Conservation (phyloP, 2,888 invertebrate species). For the Tetragnatha montana region DNA sequence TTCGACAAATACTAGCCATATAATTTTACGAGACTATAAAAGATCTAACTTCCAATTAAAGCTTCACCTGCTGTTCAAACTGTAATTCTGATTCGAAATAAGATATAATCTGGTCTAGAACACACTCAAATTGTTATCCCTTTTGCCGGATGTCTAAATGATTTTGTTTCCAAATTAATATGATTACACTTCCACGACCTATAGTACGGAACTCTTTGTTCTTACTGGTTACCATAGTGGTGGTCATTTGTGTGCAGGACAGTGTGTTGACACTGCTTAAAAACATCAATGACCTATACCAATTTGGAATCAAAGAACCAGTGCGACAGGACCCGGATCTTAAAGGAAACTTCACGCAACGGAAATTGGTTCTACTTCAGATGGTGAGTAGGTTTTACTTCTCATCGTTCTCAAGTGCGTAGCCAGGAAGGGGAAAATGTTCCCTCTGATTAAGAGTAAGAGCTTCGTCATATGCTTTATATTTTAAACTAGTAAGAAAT, state of each 20-base stretch:
- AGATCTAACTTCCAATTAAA: neutral
- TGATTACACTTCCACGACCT: constrained; percentile 19
- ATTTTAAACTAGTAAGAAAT: neutral
- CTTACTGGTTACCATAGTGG: neutral
- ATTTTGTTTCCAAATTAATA: neutral
- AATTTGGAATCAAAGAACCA: neutral
- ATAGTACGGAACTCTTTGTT: constrained; percentile 11
- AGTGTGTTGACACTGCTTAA: neutral
- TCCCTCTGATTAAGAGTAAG: too few relatives aligned
- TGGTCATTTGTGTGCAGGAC: constrained; percentile 27
- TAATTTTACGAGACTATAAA: neutral
- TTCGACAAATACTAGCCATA: neutral
- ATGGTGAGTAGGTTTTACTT: neutral
- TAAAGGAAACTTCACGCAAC: neutral
- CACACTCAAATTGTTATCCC: neutral
- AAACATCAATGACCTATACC: neutral
- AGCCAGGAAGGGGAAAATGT: too few relatives aligned
- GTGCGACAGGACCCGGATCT: neutral
- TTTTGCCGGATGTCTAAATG: neutral
- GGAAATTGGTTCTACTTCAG: constrained; percentile 12
- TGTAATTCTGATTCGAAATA: neutral
- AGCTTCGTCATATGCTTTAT: neutral
- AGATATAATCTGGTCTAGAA: neutral
- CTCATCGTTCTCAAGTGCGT: neutral
- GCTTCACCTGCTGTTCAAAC: neutral